These are phyloP conservation scores for Catharus fuscescens DNA, from an alignment of 2,113 vertebrate genomes.

Conservation along the genomic window DNA sequence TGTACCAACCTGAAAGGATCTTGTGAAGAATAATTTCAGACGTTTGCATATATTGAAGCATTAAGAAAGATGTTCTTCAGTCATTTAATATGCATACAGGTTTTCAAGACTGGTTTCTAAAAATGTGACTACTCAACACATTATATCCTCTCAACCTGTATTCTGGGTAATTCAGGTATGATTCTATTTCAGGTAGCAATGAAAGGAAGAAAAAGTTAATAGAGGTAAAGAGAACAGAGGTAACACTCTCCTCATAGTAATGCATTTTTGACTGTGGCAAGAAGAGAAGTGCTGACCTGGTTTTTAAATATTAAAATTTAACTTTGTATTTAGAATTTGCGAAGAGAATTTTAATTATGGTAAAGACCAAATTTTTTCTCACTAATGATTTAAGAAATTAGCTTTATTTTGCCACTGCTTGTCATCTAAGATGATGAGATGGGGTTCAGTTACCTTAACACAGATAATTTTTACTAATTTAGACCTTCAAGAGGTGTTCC, in stretches of 20 bases:
- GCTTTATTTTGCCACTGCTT: neutral
- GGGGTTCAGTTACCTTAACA: neutral
- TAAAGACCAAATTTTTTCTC: neutral
- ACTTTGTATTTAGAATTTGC: neutral
- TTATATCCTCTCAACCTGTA: neutral
- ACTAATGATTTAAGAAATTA: neutral
- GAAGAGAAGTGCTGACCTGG: neutral
- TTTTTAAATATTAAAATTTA: neutral
- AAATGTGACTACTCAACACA: conserved; percentile 22
- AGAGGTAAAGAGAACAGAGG: neutral
- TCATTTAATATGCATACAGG: neutral
- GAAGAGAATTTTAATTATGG: neutral
- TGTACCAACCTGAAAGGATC: conserved; percentile 4
- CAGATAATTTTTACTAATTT: neutral
- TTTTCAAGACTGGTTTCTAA: conserved; percentile 12
- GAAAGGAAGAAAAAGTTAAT: neutral
- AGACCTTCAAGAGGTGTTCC: neutral
- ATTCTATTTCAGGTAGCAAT: conserved; percentile 3
- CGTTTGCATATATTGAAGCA: neutral
- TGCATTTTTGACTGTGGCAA: neutral
- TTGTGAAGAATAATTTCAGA: conserved; percentile 36
- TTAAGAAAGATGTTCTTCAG: neutral
- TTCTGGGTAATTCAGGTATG: neutral
- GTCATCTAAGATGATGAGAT: neutral
- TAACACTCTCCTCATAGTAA: neutral